A percentile compares a stretch with the other conserved stretches of the same genome.
Conservation (phyloP, 2,113 vertebrate genomes). For the Carassius gibelio region DNA sequence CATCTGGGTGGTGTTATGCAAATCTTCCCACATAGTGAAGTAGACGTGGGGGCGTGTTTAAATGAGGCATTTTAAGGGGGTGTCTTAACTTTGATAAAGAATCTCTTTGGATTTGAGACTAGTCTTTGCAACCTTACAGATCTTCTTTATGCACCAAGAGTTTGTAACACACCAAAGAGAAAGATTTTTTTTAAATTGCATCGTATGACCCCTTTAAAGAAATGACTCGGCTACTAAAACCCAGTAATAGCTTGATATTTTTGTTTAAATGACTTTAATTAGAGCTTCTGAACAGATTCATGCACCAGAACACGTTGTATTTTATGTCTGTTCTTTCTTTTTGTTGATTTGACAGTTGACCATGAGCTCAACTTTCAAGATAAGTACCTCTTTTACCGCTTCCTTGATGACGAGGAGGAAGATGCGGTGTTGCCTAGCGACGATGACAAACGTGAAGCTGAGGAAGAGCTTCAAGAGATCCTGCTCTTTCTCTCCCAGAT, state of each 20-base stretch:
- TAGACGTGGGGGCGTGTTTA: too few relatives aligned
- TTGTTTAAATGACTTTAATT: background rate
- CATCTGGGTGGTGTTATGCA: too few relatives aligned
- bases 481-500: slow-evolving; percentile 92
- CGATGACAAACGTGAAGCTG: slow-evolving; percentile 94
- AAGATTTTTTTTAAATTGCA: too few relatives aligned
- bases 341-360: slow-evolving; percentile 79
- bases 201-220: background rate
- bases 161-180: too few relatives aligned
- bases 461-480: slow-evolving; percentile 94
- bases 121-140: too few relatives aligned
- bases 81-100: too few relatives aligned
- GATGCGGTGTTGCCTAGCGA: slow-evolving; percentile 90
- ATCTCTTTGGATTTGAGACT: too few relatives aligned
- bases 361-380: slow-evolving; percentile 96
- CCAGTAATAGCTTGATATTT: background rate
- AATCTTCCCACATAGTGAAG: too few relatives aligned
- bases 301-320: background rate
- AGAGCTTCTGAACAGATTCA: background rate
- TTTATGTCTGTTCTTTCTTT: slow-evolving; percentile 6
- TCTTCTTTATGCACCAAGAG: too few relatives aligned
- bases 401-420: slow-evolving; percentile 92
- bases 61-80: too few relatives aligned
- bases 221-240: background rate
- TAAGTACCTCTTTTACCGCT: slow-evolving; percentile 97